Conservation (phyloP, 1,140 invertebrate genomes). For the Phortica variegata region DNA sequence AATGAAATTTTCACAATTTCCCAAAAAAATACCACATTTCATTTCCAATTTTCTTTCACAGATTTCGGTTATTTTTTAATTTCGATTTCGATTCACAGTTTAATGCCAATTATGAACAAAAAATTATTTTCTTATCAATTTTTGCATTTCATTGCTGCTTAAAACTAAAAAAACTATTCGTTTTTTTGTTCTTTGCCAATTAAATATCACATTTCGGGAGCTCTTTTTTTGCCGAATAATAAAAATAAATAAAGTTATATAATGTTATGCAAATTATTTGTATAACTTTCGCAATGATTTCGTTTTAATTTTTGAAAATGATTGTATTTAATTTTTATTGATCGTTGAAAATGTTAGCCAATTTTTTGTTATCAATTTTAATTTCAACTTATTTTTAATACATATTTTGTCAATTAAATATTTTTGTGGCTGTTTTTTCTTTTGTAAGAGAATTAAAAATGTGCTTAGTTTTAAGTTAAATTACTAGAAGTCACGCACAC, state of each 20-base stretch:
- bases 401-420: not conserved
- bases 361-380: conserved; percentile 18
- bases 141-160: not conserved
- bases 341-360: conserved; percentile 37
- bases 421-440: not conserved
- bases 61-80: conserved; percentile 29
- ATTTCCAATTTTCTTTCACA: conserved; percentile 33
- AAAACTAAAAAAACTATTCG: no score
- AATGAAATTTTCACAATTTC: conserved; percentile 8
- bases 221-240: no score
- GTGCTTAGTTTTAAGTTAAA: no score
- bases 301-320: no score
- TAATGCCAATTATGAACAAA: conserved; percentile 23
- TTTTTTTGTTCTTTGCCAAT: conserved; percentile 35
- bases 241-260: conserved; percentile 33
- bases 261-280: no score
- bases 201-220: conserved; percentile 57
- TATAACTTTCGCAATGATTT: no score
- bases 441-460: no score
- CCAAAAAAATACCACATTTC: conserved; percentile 46
- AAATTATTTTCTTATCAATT: conserved; percentile 16
- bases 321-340: conserved; percentile 6
- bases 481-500: no score
- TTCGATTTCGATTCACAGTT: conserved; percentile 36
- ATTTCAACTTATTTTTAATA: not conserved